phyloP scores from a whole-genome alignment of 1,140 invertebrate species.

The Panulirus ornatus region DNA sequence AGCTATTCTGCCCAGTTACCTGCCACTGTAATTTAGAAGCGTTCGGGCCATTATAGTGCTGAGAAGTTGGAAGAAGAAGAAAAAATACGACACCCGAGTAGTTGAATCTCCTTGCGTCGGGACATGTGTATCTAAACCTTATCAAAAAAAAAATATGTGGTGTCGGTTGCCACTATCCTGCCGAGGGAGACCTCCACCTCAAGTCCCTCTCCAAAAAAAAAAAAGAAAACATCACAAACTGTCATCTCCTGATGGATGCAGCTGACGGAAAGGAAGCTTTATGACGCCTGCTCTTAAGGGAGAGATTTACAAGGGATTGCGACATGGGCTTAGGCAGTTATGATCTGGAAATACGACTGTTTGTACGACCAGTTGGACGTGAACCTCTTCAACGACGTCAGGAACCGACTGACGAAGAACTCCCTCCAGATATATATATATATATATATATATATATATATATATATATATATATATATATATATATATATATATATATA shows the following conservation, averaged over 20 bases:
- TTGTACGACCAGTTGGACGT: background rate
- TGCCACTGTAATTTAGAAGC: constrained; percentile 53
- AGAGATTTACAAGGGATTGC: background rate
- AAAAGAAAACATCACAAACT: background rate
- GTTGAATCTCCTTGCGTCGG: constrained; percentile 21
- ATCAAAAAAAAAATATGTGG: background rate
- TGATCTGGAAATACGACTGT: constrained; percentile 5
- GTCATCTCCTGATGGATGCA: constrained; percentile 25
- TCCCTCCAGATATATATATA: too few species aligned
- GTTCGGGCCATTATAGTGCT: constrained; percentile 28
- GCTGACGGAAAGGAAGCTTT: constrained; percentile 17
- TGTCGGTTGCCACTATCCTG: constrained; percentile 4
- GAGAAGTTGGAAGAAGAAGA: constrained; percentile 1
- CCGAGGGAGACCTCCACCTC: background rate
- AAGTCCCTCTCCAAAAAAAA: background rate
- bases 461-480: too few species aligned
- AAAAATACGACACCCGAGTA: constrained; percentile 3
- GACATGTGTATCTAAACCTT: constrained; percentile 22
- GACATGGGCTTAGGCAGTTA: background rate
- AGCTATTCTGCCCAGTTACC: constrained; percentile 52
- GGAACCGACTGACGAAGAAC: too few species aligned
- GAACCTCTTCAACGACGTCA: too few species aligned
- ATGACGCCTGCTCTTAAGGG: background rate
- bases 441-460: too few species aligned
- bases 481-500: too few species aligned